phyloP scores from a whole-genome alignment of 2,888 invertebrate genomes.

The Yponomeuta malinellus region DNA sequence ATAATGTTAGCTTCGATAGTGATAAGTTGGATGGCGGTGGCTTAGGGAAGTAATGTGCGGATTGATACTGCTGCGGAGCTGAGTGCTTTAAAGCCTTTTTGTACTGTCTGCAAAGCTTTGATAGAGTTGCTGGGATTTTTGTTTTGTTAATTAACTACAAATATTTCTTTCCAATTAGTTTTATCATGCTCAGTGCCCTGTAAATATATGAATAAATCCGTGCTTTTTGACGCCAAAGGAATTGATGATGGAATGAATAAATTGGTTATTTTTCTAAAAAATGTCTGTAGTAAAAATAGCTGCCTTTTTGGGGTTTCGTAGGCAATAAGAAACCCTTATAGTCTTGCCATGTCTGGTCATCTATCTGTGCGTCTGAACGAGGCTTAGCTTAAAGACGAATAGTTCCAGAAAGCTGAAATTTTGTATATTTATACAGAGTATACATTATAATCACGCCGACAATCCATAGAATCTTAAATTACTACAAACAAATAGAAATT shows the following conservation, averaged over 20 bases:
- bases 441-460: no score
- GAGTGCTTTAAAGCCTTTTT: background rate
- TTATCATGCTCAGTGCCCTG: background rate
- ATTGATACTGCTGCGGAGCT: background rate
- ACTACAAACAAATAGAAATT: no score
- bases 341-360: no score
- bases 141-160: background rate
- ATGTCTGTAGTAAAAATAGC: no score
- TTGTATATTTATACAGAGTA: no score
- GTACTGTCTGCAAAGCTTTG: background rate
- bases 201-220: background rate
- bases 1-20: slow-evolving; percentile 1
- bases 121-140: background rate
- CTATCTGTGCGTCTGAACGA: no score
- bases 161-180: slow-evolving; percentile 1
- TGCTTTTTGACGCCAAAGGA: background rate
- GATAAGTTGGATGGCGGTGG: slow-evolving; percentile 4
- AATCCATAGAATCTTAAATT: no score
- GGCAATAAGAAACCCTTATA: no score
- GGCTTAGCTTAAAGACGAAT: no score
- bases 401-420: no score
- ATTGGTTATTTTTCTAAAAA: no score
- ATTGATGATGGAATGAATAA: background rate
- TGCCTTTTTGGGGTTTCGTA: no score
- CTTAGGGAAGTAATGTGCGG: background rate